Conservation (phyloP, 2,113 vertebrate genomes). For the Eleginops maclovinus region DNA sequence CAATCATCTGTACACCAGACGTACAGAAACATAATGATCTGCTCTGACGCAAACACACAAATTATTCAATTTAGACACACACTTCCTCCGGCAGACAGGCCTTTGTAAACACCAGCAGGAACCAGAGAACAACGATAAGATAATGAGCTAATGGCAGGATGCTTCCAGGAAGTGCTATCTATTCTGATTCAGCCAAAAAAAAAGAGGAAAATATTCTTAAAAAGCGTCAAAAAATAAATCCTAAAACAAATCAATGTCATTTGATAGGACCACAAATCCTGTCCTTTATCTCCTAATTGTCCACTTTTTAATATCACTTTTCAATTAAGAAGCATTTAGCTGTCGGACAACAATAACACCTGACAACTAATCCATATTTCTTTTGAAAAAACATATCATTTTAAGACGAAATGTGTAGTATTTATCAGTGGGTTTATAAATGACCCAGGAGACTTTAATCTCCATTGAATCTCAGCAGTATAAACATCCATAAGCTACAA, state of each 20-base stretch:
- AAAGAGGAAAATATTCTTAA: too few species aligned
- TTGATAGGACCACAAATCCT: too few species aligned
- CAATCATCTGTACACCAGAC: constrained; percentile 4
- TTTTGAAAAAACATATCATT: background rate
- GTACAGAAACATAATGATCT: background rate
- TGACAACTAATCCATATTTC: background rate
- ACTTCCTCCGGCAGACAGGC: background rate
- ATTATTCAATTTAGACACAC: background rate
- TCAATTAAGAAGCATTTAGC: background rate
- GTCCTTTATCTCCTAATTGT: background rate
- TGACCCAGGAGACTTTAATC: background rate
- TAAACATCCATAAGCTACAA: background rate
- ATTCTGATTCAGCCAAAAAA: background rate
- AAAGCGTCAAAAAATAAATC: too few species aligned
- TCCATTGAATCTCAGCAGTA: background rate
- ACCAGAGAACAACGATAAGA: background rate
- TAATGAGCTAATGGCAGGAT: background rate
- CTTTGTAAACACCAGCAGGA: background rate
- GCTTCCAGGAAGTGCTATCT: background rate
- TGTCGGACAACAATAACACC: background rate
- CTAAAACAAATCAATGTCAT: too few species aligned
- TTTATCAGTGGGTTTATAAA: background rate
- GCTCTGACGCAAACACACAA: background rate
- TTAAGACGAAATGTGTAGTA: background rate
- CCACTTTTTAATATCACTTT: background rate